Conservation (phyloP, 2,113 vertebrate species). For the Xiphorhynchus elegans region DNA sequence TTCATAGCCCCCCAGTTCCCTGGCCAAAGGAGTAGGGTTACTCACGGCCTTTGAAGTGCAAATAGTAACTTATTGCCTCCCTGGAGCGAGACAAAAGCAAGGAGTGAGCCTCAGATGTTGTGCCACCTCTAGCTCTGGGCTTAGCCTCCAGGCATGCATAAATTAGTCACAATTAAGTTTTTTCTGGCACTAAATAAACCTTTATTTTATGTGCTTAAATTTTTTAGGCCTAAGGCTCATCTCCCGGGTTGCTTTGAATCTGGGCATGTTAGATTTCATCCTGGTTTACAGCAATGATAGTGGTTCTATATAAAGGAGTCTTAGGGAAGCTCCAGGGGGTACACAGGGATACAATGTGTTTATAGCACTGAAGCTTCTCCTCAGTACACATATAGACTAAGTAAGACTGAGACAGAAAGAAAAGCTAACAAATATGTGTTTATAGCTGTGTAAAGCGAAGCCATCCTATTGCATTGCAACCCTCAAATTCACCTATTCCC, state of each 20-base stretch:
- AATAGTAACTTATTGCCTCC: background rate
- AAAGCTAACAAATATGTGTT: background rate
- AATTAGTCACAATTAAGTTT: background rate
- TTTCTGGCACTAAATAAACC: constrained; percentile 3
- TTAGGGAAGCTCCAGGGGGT: background rate
- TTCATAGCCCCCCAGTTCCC: background rate
- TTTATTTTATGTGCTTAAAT: constrained; percentile 6
- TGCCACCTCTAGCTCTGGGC: background rate
- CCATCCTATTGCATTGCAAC: background rate
- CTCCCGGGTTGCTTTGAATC: background rate
- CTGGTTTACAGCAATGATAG: background rate
- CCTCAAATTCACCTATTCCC: background rate
- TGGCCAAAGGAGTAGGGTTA: background rate
- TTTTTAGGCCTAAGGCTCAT: background rate
- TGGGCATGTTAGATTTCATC: background rate
- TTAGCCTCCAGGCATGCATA: background rate
- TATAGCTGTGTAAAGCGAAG: background rate
- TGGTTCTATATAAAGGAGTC: background rate
- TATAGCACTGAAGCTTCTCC: background rate
- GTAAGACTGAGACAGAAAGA: background rate
- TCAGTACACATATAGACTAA: background rate
- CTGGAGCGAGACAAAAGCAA: background rate
- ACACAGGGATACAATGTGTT: background rate
- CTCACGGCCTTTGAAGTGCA: background rate
- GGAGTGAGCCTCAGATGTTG: background rate